Evolutionary conservation across 35 echinoderm and acorn worm species (phyloP).

Genomic region (Ptychodera flava): DNA sequence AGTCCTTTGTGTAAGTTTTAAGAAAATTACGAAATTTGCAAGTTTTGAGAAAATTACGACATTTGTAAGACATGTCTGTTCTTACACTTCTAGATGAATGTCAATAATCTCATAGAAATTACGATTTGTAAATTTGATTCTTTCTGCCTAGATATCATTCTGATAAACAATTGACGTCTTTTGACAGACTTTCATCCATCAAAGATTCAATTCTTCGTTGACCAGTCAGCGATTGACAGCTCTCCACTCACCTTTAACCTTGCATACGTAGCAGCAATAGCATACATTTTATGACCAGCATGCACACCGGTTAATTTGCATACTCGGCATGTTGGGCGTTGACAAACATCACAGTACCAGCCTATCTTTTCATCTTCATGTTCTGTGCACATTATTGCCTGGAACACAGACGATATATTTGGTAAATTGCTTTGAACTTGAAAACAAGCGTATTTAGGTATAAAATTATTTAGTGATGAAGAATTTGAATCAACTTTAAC

Average conservation of each 20-base stretch:
- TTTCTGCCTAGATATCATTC: too few species aligned
- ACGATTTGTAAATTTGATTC: too few species aligned
- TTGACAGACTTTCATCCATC: too few species aligned
- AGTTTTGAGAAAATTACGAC: too few species aligned
- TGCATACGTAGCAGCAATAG: constrained; percentile 73
- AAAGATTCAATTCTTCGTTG: too few species aligned
- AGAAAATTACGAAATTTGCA: too few species aligned
- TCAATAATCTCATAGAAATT: too few species aligned
- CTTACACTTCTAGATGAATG: too few species aligned
- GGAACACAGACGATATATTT: neutral
- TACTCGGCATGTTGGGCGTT: constrained; percentile 82
- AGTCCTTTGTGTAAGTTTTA: too few species aligned
- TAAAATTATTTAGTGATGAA: neutral
- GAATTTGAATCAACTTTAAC: neutral
- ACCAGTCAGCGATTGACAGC: too few species aligned
- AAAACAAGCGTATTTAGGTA: neutral
- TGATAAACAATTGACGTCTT: too few species aligned
- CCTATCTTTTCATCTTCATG: constrained; percentile 80
- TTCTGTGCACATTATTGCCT: constrained; percentile 90
- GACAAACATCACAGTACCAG: constrained; percentile 94
- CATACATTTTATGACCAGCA: constrained; percentile 64
- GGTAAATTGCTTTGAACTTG: neutral
- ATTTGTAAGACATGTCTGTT: too few species aligned
- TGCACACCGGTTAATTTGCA: constrained; percentile 89
- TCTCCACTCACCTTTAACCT: constrained; percentile 55